Evolutionary conservation across 2,113 vertebrate genomes (phyloP), one percentile per base, ranked within the genome.

Genomic region (Mionectes macconnelli): DNA sequence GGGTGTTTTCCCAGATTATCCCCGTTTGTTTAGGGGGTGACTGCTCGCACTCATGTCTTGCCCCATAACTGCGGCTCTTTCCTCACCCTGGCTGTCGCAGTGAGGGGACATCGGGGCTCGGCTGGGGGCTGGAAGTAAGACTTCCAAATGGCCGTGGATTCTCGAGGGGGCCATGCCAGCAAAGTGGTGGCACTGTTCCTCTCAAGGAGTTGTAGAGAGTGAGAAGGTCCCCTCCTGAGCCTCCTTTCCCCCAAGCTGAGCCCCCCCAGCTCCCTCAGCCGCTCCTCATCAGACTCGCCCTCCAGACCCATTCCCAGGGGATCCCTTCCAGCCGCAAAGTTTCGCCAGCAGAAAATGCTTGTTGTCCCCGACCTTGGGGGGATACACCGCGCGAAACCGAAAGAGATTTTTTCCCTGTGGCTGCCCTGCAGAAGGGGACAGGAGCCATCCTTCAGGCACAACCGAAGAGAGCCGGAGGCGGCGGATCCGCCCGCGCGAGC

Each of bases 11-110:
- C 12, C 20, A 18, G 24, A 33, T 44, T 44, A 53, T 25, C 18
- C 10, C 25, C 3, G 2, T 64, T 73, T n/a, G 20, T 17, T 28
- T 28, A 16, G 31, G 10, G 24, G 17, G 11, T 5, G 18, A 21
- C 62, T 2, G 2, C 6, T 12, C 7, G 35, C 1, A 2, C 76
- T 73, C 20, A 7, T 0, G 0, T 31, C 14, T 21, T 40, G 44
- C 35, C 60, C 55, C 14, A 0, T 27, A 50, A 44, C 15, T 50
- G 83, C 22, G 0, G 53, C 64, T 44, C 5, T 50, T 35, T 44
- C 35, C 28, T 50, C 62, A 37, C 4, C 20, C 23, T 3, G 0
- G 2, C 0, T 27, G 13, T 8, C 9, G 0, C 18, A 42, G 4
- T 11, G 15, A 77, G 63, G 24, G 59, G 33, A n/a, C 24, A 33